phyloP scores from a whole-genome alignment of 2,113 vertebrate genomes.

The Calypte anna region DNA sequence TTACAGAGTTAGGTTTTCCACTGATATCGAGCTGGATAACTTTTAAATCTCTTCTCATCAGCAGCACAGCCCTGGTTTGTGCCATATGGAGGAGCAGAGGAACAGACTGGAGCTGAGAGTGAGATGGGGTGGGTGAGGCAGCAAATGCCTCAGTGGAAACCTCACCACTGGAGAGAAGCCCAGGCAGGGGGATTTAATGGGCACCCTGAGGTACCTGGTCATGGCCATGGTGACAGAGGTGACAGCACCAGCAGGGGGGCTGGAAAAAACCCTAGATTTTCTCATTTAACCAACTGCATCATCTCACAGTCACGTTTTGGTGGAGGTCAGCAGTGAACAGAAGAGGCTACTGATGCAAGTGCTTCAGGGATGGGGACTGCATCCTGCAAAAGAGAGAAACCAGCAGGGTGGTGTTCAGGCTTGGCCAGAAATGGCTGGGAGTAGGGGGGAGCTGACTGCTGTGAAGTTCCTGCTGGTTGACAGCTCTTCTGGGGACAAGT shows the following conservation, averaged over 20 bases:
- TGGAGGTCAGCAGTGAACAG: neutral
- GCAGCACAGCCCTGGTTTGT: neutral
- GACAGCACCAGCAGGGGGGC: neutral
- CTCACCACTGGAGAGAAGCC: neutral
- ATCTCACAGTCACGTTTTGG: neutral
- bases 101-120: neutral
- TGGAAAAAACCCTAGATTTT: neutral
- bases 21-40: neutral
- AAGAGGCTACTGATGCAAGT: neutral
- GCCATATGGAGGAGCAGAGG: constrained; percentile 6
- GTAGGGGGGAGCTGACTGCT: neutral
- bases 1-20: neutral
- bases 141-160: neutral
- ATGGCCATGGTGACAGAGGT: neutral
- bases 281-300: neutral
- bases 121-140: neutral
- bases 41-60: neutral
- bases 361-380: neutral
- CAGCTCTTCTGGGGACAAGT: neutral
- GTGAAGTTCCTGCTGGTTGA: neutral
- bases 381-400: neutral
- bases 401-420: neutral
- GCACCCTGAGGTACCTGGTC: accelerated
- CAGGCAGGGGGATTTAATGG: accelerated
- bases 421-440: neutral